These are phyloP conservation scores for Sphaerophoria taeniata DNA, from an alignment of 2,888 invertebrate species.

Conservation along the genomic window DNA sequence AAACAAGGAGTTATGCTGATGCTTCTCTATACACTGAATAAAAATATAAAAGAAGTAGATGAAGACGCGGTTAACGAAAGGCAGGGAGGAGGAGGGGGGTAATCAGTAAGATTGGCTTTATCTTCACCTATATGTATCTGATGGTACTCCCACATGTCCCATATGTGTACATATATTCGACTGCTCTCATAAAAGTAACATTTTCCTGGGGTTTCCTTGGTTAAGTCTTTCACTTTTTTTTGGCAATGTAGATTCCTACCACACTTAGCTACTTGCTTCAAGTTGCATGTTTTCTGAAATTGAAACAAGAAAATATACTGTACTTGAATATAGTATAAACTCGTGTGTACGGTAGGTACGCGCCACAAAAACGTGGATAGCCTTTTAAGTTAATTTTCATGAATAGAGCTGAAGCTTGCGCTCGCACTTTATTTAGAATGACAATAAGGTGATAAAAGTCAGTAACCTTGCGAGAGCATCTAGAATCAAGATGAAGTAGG, in stretches of 20 bases:
- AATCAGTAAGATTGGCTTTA: slow-evolving; percentile 70
- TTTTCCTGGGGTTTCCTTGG: slow-evolving; percentile 24
- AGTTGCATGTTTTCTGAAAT: slow-evolving; percentile 58
- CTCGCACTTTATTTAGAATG: slow-evolving; percentile 68
- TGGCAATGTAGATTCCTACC: slow-evolving; percentile 8
- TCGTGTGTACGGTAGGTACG: slow-evolving; percentile 29
- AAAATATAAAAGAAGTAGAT: slow-evolving; percentile 50
- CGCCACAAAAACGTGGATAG: slow-evolving; percentile 60
- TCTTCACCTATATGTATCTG: slow-evolving; percentile 39
- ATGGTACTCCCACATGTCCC: slow-evolving; percentile 29
- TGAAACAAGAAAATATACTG: slow-evolving; percentile 50
- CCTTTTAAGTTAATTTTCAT: slow-evolving; percentile 70
- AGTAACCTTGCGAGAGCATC: slow-evolving; percentile 43
- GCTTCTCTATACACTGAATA: slow-evolving; percentile 9
- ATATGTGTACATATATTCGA: slow-evolving; percentile 1
- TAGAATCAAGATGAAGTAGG: slow-evolving; percentile 6
- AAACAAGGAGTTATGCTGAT: slow-evolving; percentile 31
- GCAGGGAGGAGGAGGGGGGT: slow-evolving; percentile 20
- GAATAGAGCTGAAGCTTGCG: slow-evolving; percentile 30
- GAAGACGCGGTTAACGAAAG: slow-evolving; percentile 62
- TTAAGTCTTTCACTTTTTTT: slow-evolving; percentile 50
- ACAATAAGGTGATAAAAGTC: slow-evolving; percentile 68
- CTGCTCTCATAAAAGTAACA: slow-evolving; percentile 51
- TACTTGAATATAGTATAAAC: neutral
- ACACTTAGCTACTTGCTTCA: slow-evolving; percentile 6